Conservation (phyloP, 2,888 invertebrate genomes). For the Drosophila diplacantha region DNA sequence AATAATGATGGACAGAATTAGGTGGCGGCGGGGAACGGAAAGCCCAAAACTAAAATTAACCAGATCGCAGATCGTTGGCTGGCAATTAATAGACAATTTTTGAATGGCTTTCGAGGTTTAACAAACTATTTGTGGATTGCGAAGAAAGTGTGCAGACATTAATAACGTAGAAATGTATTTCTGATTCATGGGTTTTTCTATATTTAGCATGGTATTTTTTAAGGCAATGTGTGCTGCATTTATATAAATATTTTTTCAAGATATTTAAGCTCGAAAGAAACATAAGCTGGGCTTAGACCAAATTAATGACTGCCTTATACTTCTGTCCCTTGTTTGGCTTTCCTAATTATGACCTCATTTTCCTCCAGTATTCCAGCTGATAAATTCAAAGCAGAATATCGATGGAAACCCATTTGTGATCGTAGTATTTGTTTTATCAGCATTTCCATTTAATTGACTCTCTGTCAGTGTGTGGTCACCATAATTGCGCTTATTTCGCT, state of each 20-base stretch:
- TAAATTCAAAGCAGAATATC: background rate
- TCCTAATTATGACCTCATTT: slow-evolving; percentile 6
- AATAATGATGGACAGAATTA: slow-evolving; percentile 43
- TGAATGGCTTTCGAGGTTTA: slow-evolving; percentile 11
- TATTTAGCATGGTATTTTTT: background rate
- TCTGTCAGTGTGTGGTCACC: slow-evolving; percentile 1
- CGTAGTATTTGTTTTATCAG: slow-evolving; percentile 1
- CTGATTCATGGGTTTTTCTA: background rate
- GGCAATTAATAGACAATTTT: slow-evolving; percentile 31
- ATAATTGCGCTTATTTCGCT: slow-evolving; percentile 8
- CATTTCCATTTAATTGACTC: slow-evolving; percentile 8
- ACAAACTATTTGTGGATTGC: background rate
- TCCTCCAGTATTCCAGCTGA: background rate
- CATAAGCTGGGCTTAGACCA: background rate
- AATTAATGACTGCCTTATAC: background rate
- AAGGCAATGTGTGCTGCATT: background rate
- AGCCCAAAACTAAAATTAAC: slow-evolving; percentile 49
- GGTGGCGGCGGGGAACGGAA: slow-evolving; percentile 23
- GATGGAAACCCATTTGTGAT: background rate
- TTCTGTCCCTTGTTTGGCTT: background rate
- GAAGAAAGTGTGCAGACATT: background rate
- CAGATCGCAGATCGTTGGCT: slow-evolving; percentile 43
- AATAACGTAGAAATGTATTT: slow-evolving; percentile 1
- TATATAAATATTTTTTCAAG: background rate
- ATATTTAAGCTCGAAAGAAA: background rate